Evolutionary conservation across 1,140 invertebrate species (phyloP).

Genomic region (Forficula auricularia): DNA sequence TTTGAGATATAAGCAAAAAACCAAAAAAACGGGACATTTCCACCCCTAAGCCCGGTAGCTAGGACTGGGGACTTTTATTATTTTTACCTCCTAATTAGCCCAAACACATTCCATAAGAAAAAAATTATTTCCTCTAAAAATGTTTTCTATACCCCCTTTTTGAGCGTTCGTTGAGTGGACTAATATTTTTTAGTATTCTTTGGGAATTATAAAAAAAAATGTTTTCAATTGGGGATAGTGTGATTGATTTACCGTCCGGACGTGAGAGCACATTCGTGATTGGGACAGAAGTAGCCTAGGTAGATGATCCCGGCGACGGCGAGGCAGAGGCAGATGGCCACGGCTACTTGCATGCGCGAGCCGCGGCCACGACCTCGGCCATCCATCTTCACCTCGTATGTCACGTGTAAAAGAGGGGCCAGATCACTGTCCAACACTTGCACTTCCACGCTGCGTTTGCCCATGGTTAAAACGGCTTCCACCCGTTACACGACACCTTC

Average conservation of each 20-base stretch:
- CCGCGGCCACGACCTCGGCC: conserved; percentile 30
- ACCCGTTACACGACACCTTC: neutral
- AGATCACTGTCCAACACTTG: conserved; percentile 56
- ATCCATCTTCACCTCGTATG: conserved; percentile 62
- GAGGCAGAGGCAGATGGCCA: conserved; percentile 56
- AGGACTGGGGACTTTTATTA: too few relatives aligned
- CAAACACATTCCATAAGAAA: too few relatives aligned
- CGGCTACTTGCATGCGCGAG: conserved; percentile 46
- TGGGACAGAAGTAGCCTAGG: conserved; percentile 73
- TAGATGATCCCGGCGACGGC: conserved; percentile 66
- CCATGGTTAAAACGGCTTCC: conserved; percentile 4
- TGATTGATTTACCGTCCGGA: conserved; percentile 17
- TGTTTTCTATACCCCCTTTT: too few relatives aligned
- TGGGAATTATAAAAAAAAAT: too few relatives aligned
- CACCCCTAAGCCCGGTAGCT: too few relatives aligned
- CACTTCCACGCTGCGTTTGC: conserved; percentile 49
- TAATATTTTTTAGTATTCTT: too few relatives aligned
- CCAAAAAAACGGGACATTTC: too few relatives aligned
- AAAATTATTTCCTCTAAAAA: too few relatives aligned
- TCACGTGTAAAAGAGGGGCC: conserved; percentile 43
- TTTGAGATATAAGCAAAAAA: too few relatives aligned
- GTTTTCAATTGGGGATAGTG: too few relatives aligned
- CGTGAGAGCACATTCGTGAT: conserved; percentile 62
- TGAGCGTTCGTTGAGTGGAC: too few relatives aligned
- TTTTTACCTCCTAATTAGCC: too few relatives aligned